A percentile compares a stretch with the other conserved stretches of the same genome.
phyloP scores from a whole-genome alignment of 2,888 invertebrate genomes.

The Lampropteryx suffumata region DNA sequence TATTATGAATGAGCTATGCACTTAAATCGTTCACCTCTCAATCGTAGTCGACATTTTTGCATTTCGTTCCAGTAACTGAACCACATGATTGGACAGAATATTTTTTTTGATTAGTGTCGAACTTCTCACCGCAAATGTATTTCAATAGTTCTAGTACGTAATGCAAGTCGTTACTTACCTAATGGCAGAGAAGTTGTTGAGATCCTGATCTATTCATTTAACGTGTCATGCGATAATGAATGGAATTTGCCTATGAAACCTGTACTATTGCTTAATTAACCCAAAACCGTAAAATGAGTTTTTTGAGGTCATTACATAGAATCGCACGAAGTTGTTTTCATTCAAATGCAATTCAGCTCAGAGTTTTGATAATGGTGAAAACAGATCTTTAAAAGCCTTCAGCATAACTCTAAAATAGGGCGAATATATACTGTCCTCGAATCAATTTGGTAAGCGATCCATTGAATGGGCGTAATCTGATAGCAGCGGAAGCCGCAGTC shows the following conservation, averaged over 20 bases:
- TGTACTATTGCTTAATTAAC: background rate
- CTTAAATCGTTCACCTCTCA: conserved; percentile 1
- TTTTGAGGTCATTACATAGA: background rate
- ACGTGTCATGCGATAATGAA: background rate
- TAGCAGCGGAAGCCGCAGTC: conserved; percentile 11
- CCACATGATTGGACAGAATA: too few relatives aligned
- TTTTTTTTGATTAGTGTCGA: too few relatives aligned
- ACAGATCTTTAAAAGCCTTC: too few relatives aligned
- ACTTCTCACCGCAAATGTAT: too few relatives aligned
- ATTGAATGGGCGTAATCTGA: conserved; percentile 12
- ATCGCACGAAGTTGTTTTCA: background rate
- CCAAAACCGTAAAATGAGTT: conserved; percentile 2
- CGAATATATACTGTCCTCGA: background rate
- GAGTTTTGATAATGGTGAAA: too few relatives aligned
- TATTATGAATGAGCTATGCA: background rate
- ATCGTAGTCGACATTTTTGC: background rate
- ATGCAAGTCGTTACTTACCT: too few relatives aligned
- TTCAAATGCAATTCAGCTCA: background rate
- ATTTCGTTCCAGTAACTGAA: background rate
- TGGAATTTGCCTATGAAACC: conserved; percentile 1
- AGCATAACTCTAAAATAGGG: background rate
- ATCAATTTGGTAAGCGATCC: conserved; percentile 10
- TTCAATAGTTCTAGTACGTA: too few relatives aligned
- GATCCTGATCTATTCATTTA: background rate
- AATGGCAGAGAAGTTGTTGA: too few relatives aligned